A percentile compares a stretch with the other conserved stretches of the same genome.
Evolutionary conservation across 2,888 invertebrate species (phyloP).

Genomic region (Steinernema carpocapsae): DNA sequence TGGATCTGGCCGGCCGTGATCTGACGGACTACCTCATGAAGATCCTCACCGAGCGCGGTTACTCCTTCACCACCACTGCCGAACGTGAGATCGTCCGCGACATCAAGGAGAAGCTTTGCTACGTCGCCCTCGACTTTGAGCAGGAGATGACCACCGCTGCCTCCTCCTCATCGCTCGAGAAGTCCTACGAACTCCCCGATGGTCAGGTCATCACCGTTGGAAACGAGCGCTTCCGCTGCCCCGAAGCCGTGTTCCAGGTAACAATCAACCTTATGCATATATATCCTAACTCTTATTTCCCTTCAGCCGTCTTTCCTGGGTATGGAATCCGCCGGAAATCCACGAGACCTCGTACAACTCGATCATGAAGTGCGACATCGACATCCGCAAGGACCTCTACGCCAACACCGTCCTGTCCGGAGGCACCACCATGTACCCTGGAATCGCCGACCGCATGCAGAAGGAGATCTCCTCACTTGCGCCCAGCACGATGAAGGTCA

Average conservation of each 20-base stretch:
- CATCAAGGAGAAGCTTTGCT: constrained; percentile 91
- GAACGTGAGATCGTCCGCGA: constrained; percentile 72
- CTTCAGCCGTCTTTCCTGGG: neutral
- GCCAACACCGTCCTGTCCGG: no score
- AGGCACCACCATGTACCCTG: no score
- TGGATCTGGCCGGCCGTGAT: no score
- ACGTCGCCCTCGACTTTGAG: constrained; percentile 94
- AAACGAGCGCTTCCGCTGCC: neutral
- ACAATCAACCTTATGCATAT: neutral
- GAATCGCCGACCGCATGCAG: no score
- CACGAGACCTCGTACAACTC: no score
- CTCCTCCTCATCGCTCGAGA: constrained; percentile 85
- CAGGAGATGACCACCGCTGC: constrained; percentile 86
- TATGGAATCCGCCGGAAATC: neutral
- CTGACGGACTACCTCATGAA: no score
- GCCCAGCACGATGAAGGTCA: neutral
- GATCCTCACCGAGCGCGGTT: no score
- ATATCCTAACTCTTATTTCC: neutral
- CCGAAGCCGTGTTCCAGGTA: neutral
- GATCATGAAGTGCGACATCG: no score
- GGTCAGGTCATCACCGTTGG: no score
- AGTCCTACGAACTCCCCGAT: constrained; percentile 82
- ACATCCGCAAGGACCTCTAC: no score
- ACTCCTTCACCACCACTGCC: constrained; percentile 69
- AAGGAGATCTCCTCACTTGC: neutral